Evolutionary conservation across 2,888 invertebrate species (phyloP).

Genomic region (Netelia inedita): DNA sequence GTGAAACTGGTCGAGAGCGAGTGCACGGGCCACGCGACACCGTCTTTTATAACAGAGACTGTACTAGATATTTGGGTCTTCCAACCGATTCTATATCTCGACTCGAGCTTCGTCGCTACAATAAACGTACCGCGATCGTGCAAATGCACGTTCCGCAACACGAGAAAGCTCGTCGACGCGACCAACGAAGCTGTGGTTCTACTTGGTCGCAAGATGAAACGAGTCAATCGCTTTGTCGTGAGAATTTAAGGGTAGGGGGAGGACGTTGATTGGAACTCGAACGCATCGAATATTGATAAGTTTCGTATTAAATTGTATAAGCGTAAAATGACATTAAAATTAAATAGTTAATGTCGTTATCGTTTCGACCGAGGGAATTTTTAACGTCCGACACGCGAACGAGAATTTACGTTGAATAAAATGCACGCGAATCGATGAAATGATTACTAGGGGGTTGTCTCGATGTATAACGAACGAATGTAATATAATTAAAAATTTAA

Average conservation of each 20-base stretch:
- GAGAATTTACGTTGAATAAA: too few species aligned
- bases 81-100: conserved; percentile 5
- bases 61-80: not conserved
- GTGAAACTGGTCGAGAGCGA: conserved; percentile 36
- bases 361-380: too few species aligned
- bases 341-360: not conserved
- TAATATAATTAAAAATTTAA: too few species aligned
- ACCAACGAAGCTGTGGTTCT: conserved; percentile 44
- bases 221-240: not conserved
- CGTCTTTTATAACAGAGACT: not conserved
- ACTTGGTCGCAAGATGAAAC: conserved; percentile 34
- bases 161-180: conserved; percentile 39
- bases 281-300: conserved; percentile 6
- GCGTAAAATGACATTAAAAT: not conserved
- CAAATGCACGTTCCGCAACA: not conserved
- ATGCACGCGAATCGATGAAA: too few species aligned
- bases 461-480: too few species aligned
- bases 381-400: too few species aligned
- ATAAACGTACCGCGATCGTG: too few species aligned
- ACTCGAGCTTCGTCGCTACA: not conserved
- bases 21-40: conserved; percentile 44
- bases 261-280: too few species aligned
- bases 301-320: not conserved
- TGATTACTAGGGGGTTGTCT: too few species aligned
- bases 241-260: not conserved